Conservation (phyloP, 2,797 vertebrate genomes). For the Kryptolebias ocellatus region DNA sequence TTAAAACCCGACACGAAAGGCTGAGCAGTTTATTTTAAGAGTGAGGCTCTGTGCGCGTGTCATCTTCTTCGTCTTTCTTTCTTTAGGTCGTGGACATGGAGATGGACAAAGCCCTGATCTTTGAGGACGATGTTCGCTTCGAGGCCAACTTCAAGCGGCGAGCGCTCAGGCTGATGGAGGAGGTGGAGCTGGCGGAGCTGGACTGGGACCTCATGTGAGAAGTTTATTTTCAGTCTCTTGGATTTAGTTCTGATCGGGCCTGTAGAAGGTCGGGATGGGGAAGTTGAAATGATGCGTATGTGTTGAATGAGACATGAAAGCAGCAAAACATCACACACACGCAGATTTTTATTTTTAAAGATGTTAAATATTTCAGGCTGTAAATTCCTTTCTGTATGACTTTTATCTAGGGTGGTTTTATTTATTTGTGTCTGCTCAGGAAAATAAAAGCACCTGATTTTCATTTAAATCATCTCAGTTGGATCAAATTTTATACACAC, state of each 20-base stretch:
- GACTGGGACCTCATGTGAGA: slow-evolving; percentile 96
- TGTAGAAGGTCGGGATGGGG: no score
- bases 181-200: slow-evolving; percentile 82
- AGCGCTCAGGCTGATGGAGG: slow-evolving; percentile 85
- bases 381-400: not conserved
- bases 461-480: slow-evolving; percentile 2
- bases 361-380: not conserved
- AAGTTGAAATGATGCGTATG: no score
- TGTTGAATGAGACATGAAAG: no score
- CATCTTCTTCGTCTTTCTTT: not conserved
- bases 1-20: no score
- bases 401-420: not conserved
- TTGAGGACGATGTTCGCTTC: slow-evolving; percentile 94
- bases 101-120: slow-evolving; percentile 85
- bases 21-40: no score
- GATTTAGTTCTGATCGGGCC: not conserved
- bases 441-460: slow-evolving; percentile 6
- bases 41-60: not conserved
- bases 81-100: slow-evolving; percentile 86
- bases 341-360: not conserved
- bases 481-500: slow-evolving; percentile 2
- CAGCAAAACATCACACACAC: no score
- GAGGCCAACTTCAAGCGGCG: slow-evolving; percentile 90
- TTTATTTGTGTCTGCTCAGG: slow-evolving; percentile 2
- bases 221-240: not conserved